Conservation (phyloP, 2,113 vertebrate species). For the Austrofundulus limnaeus region DNA sequence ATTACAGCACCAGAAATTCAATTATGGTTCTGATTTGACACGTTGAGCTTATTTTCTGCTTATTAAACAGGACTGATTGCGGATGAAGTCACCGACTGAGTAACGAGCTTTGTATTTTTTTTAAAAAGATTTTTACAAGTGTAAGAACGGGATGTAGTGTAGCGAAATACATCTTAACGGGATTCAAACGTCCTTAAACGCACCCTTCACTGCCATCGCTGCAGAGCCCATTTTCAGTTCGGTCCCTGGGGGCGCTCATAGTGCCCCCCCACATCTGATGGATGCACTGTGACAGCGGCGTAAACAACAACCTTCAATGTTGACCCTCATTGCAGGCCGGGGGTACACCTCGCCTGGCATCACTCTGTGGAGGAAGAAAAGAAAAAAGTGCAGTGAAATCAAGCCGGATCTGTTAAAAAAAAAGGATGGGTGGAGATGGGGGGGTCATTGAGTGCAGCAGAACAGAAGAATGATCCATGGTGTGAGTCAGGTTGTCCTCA, state of each 20-base stretch:
- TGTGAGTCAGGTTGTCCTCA: conserved; percentile 59
- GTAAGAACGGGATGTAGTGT: background rate
- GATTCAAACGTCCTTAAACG: conserved; percentile 22
- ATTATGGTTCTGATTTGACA: background rate
- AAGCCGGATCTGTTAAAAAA: conserved; percentile 33
- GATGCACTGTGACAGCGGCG: conserved; percentile 58
- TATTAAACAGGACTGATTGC: background rate
- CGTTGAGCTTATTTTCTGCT: background rate
- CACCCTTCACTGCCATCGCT: conserved; percentile 25
- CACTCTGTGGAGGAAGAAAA: conserved; percentile 36
- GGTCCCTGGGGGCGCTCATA: conserved; percentile 36
- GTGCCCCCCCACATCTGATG: conserved; percentile 53
- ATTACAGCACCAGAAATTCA: no score
- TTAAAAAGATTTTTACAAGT: background rate
- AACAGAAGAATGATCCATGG: conserved; percentile 37
- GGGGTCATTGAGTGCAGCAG: conserved; percentile 49
- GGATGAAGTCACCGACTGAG: background rate
- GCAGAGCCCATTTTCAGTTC: conserved; percentile 38
- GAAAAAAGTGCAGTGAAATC: conserved; percentile 42
- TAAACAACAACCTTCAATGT: conserved; percentile 56
- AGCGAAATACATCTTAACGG: background rate
- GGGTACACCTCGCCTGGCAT: conserved; percentile 43
- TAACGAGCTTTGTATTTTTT: no score
- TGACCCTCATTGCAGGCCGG: conserved; percentile 52
- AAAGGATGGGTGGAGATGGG: background rate